A percentile compares a stretch with the other conserved stretches of the same genome.
Conservation (phyloP, 2,113 vertebrate genomes). For the Rostratula benghalensis region DNA sequence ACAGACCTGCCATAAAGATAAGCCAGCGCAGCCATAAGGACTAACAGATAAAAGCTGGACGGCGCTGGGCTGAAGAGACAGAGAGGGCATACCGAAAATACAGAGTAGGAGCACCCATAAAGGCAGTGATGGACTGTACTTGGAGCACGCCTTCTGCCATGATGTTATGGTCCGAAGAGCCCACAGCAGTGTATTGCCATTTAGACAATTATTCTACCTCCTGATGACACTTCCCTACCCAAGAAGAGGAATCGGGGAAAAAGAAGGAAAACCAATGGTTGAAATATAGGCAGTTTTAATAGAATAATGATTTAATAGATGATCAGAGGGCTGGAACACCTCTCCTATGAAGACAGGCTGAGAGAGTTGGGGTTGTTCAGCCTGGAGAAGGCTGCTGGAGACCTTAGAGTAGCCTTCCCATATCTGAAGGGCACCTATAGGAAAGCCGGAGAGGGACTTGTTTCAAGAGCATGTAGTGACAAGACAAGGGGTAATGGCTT, state of each 20-base stretch:
- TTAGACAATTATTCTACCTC: not conserved
- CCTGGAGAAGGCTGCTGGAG: not conserved
- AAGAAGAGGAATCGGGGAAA: not conserved
- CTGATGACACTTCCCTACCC: not conserved
- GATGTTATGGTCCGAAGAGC: not conserved
- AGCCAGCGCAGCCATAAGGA: not conserved
- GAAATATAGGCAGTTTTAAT: not conserved
- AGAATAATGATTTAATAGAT: not conserved
- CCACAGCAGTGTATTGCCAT: not conserved
- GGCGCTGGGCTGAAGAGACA: accelerated
- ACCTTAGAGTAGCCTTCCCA: not conserved
- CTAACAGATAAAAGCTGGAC: not conserved
- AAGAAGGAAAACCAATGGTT: not conserved
- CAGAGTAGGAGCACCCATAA: no score
- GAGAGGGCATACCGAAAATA: not conserved
- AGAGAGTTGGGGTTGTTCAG: not conserved
- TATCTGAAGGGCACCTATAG: not conserved
- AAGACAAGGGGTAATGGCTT: not conserved
- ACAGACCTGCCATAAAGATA: not conserved
- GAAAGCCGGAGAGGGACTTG: not conserved
- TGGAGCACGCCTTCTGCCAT: not conserved
- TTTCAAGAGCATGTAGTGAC: not conserved
- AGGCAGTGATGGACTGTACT: no score
- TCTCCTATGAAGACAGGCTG: not conserved
- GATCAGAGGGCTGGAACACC: not conserved